Evolutionary conservation across 2,888 invertebrate species (phyloP), one percentile per base, ranked within the genome.

Genomic region (Eristalis arbustorum): DNA sequence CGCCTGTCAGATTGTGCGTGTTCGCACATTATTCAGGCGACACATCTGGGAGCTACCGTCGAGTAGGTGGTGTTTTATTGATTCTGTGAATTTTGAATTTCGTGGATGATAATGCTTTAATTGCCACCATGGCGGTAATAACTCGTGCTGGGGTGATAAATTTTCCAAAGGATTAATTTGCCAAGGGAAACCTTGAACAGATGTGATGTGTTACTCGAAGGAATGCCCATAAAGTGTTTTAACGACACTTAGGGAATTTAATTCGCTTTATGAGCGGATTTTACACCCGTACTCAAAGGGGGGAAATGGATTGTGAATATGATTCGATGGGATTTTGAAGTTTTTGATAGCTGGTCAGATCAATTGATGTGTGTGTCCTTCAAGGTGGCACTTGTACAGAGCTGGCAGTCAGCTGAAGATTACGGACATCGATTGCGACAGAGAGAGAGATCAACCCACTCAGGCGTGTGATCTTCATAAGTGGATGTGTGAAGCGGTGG

Each of bases 1-100:
- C 77, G 69, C 66, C 82, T 77, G 85, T 85, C 82, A 71, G 63
- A 64, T 66, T 34, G 40, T 66, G 73, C 69, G 77, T 71, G 61
- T 82, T 82, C 77, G 62, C 77, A 77, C 75, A 71, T 82, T 71
- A 76, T 74, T 85, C 63, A 42, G 23, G 69, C 37, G 37, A 18
- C 18, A 42, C 42, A 67, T 37, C 37, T 22, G 28, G 34, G 37
- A 63, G 25, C 66, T 37, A 40, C 25, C 57, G n/a, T 56, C 18
- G 23, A 34, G 76, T 63, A 56, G 76, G 73, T 76, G 76, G 62
- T 42, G 74, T 71, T 73, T 73, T 68, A 74, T 84, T 62, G 62
- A 40, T 49, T 49, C 49, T 68, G 73, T 68, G 57, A 31, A 37
- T 34, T 34, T 40, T 40, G n/a, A n/a, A n/a, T 25, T 25, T 3